Base-by-base conservation (phyloP, 2,797 vertebrate genomes). In the Catharus ustulatus region DNA sequence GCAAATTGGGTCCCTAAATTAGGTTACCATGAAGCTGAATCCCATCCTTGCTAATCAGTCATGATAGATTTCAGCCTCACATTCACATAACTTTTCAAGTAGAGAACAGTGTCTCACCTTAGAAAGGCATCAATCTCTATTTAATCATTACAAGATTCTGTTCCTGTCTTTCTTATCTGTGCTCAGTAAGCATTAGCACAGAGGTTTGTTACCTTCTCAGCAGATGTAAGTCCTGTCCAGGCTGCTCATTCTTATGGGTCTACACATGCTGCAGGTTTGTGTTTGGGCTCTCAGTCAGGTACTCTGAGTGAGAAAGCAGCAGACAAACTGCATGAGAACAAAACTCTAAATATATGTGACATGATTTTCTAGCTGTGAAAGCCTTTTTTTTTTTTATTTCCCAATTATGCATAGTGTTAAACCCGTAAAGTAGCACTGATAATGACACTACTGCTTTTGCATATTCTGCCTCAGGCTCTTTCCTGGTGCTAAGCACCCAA, bases 141-240 rank as follows among this genome's bases (percentile, higher is more conserved):
- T n/a, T 64, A 61, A 34, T 38, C n/a, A 11, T 72, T 54, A 54
- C 11, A 51, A 51, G 30, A 42, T n/a, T 82, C 24, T 55, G 10
- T 22, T 59, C 22, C 26, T 80, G 40, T 18, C 10, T n/a, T 27
- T 90, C 90, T 73, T 32, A 59, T 55, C 27, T 34, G 2, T 51
- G 30, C 48, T 87, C 8, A 1, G 8, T 51, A 45, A 67, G 15
- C 12, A 27, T 7, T 15, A 13, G 42, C 40, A 45, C 13, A 40
- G 40, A 40, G 11, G 40, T 40, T 43, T 76, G 15, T 64, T 58
- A 32, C n/a, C 40, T 66, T 73, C 51, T 66, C 27, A 40, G 16
- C 0, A 72, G 24, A 38, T 6, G 0, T 5, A 59, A 45, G 4
- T 27, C 42, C 43, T 51, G 63, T 3, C 15, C 5, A 1, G 52